Evolutionary conservation across 2,113 vertebrate species (phyloP).

Genomic region (Rhea americana): DNA sequence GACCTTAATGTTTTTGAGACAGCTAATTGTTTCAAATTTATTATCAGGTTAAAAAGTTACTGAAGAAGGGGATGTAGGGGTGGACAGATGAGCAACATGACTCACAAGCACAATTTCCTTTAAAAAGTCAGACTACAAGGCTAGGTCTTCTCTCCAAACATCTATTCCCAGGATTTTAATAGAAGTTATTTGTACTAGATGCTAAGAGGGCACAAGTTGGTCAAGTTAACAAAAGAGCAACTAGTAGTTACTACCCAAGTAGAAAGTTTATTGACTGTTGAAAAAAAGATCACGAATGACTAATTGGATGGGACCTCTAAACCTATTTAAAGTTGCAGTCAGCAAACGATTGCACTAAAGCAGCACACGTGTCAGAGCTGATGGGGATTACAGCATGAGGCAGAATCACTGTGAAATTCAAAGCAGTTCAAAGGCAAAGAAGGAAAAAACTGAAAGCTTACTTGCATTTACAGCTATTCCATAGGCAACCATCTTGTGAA

Average conservation of each 20-base stretch:
- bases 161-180: neutral
- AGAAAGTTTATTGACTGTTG: neutral
- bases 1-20: neutral
- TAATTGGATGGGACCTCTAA: neutral
- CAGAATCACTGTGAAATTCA: constrained; percentile 29
- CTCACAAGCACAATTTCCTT: neutral
- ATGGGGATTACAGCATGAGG: constrained; percentile 18
- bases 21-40: neutral
- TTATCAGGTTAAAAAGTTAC: neutral
- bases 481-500: constrained; percentile 82
- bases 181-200: neutral
- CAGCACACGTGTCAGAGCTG: neutral
- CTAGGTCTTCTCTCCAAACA: neutral
- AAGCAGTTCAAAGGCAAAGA: constrained; percentile 32
- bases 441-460: constrained; percentile 59
- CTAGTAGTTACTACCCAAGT: neutral
- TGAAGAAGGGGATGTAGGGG: neutral
- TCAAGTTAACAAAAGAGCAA: neutral
- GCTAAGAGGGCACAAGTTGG: neutral
- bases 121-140: neutral
- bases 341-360: constrained; percentile 33
- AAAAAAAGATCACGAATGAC: neutral
- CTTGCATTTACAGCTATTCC: constrained; percentile 79
- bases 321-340: constrained; percentile 26
- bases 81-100: neutral